Base-by-base conservation (phyloP, 2,797 vertebrate species). In the Alcedo quadribrachys region DNA sequence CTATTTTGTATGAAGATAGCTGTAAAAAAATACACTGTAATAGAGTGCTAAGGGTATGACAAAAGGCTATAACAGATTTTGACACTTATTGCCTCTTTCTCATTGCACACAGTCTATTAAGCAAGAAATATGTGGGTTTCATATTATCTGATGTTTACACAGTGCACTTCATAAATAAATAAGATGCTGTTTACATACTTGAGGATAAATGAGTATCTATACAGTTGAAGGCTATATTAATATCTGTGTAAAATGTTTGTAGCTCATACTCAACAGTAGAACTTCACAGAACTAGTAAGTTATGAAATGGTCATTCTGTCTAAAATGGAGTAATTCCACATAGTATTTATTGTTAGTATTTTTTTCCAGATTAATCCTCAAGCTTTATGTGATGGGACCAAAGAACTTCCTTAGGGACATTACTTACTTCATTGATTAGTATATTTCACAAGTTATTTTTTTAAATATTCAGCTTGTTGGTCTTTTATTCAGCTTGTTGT, bases 341-440 rank as follows among this genome's bases (percentile, higher is more conserved):
- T 1, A 45, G n/a, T 50, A 83, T 71, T 81, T 75, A 57, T 60
- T 81, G 71, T 68, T 43, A 85, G 48, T 74, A 28, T 11, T 53
- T 90, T 84, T 84, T 87, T 48, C 33, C 46, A 85, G 37, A 8
- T 19, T 82, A 83, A 77, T 87, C 87, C 82, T 92, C 70, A 87
- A 90, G 21, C 50, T 40, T 25, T 57, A 3, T 10, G 12, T 14
- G 32, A 32, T 28, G 10, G 8, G 48, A 95, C 10, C 75, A 69
- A 50, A 50, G 8, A 83, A 71, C 9, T 69, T 81, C 67, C 45
- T n/a, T 15, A 51, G 62, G 54, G 76, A 90, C 11, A 8, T 4
- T 27, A 37, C 46, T 81, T 73, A 67, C 79, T 69, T 77, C 7
- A 67, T 19, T 50, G 28, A 53, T 69, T 30, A 87, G 24, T 12